Evolutionary conservation across 2,797 vertebrate genomes (phyloP), one percentile per base, ranked within the genome.

Genomic region (Mormyrus proboscirostris): DNA sequence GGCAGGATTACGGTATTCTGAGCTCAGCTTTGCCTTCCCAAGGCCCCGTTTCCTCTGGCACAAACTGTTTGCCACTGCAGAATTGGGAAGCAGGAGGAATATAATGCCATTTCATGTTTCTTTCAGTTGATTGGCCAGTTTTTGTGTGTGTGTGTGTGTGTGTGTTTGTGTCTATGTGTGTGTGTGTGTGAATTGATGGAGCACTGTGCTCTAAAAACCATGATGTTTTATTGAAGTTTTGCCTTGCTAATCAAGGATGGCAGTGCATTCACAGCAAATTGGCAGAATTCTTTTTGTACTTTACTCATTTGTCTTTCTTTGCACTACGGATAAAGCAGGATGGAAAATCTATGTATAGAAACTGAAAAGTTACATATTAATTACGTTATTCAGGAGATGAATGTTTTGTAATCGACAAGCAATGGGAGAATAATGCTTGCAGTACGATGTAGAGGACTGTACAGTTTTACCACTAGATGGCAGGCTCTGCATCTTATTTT

Each of bases 391-490:
- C 41, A 44, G 2, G 38, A n/a, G 41, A 44, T 79, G 7, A 44
- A 79, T 44, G 73, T 44, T 59, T 44, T 73, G 65, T 38, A 29
- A 73, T 33, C 1, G 29, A 44, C 29, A 79, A 79, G 38, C 38
- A 79, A 9, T 44, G 38, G 6, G 6, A 44, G 38, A 44, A n/a
- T 19, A 79, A 79, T 44, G 14, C 73, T 79, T 38, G 33, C 53
- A 59, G 16, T 55, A 33, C 5, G 53, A 12, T 44, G 49, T 22
- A 41, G 41, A 33, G 29, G 29, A 33, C 29, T 33, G 29, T 9
- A 7, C 73, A 76, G 73, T 79, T 44, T 33, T 47, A 16, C 90
- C 93, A 92, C 89, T 22, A 92, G 93, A 88, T 93, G 93, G 87
- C 90, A 87, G 47, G 0, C 10, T 92, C 59, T 88, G 22, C 91